Evolutionary conservation across 2,113 vertebrate genomes (phyloP), one percentile per base, ranked within the genome.

Genomic region (Eulemur rufifrons): DNA sequence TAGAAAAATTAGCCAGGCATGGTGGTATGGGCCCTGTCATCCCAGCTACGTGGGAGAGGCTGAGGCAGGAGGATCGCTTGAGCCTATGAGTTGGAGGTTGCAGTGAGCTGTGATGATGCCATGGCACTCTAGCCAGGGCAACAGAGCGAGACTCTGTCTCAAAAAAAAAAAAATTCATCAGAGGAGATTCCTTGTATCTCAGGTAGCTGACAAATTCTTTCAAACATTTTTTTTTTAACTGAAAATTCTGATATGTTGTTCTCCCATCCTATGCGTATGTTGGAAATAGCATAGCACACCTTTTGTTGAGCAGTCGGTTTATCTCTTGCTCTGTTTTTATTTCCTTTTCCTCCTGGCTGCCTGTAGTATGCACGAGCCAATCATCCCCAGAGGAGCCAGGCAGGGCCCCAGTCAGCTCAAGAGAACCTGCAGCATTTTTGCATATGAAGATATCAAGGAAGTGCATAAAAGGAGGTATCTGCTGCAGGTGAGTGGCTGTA

Each of bases 361-460:
- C 94, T 89, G 1, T 59, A 99, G 99, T 96, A 98, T 99, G 99
- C 99, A 99, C 27, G 99, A 99, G 93, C 99, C 99, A 68, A 99
- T 99, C 96, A 99, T 99, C 97, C 99, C 99, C 7, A 98, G 99
- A 97, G 99, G 99, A 97, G 99, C 99, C 1, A 98, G 99, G 42
- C 99, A 99, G 92, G 99, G 99, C 54, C 99, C 99, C 94, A 99
- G 99, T 96, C 99, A 99, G 15, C 99, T 99, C 90, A 99, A 99
- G 98, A 99, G 99, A 94, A 99, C 99, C 0, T 99, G 99, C 98
- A 99, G 99, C 97, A 99, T 99, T 97, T 99, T 99, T 18, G 99
- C 99, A 2, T 99, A 99, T 77, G 99, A 99, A 97, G 99, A 99
- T 98, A 99, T 99, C 96, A 99, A 99, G 94, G 99, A 99, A 97